phyloP scores from a whole-genome alignment of 2,797 vertebrate genomes.

The Anableps anableps region DNA sequence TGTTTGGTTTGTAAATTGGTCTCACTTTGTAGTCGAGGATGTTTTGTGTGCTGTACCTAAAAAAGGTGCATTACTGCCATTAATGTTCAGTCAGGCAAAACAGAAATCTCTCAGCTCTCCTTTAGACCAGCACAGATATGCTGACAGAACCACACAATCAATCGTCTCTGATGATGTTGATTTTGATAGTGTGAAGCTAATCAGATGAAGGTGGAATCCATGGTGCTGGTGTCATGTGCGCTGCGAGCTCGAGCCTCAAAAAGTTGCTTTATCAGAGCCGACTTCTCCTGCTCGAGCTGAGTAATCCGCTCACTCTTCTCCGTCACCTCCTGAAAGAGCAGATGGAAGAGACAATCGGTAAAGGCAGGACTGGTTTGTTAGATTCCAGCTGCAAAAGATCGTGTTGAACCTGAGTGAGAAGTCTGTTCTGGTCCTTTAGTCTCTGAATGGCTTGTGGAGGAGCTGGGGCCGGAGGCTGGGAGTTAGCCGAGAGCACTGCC shows the following conservation, averaged over 20 bases:
- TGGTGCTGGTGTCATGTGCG: constrained; percentile 83
- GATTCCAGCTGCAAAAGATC: background rate
- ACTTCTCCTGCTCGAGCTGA: constrained; percentile 96
- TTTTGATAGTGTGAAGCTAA: constrained; percentile 6
- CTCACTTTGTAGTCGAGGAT: constrained; percentile 79
- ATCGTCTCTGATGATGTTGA: constrained; percentile 12
- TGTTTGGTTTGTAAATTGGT: constrained; percentile 45
- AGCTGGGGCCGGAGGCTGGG: constrained; percentile 67
- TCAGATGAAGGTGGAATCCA: constrained; percentile 98
- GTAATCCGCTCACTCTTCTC: constrained; percentile 92
- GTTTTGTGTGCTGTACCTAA: constrained; percentile 24
- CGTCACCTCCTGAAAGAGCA: constrained; percentile 87
- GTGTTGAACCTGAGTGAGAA: constrained; percentile 89
- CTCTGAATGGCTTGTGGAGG: constrained; percentile 89
- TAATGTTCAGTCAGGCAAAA: constrained; percentile 53
- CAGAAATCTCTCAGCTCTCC: constrained; percentile 43
- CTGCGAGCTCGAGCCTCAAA: constrained; percentile 89
- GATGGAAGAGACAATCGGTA: background rate
- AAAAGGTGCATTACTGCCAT: constrained; percentile 62
- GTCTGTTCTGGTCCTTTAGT: constrained; percentile 95
- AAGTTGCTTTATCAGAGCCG: constrained; percentile 93
- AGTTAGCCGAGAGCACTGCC: constrained; percentile 36
- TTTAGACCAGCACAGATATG: constrained; percentile 17
- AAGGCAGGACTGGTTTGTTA: background rate
- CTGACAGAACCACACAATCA: background rate